These are phyloP conservation scores for Orchesella cincta DNA, from an alignment of 1,140 invertebrate species.

Conservation along the genomic window DNA sequence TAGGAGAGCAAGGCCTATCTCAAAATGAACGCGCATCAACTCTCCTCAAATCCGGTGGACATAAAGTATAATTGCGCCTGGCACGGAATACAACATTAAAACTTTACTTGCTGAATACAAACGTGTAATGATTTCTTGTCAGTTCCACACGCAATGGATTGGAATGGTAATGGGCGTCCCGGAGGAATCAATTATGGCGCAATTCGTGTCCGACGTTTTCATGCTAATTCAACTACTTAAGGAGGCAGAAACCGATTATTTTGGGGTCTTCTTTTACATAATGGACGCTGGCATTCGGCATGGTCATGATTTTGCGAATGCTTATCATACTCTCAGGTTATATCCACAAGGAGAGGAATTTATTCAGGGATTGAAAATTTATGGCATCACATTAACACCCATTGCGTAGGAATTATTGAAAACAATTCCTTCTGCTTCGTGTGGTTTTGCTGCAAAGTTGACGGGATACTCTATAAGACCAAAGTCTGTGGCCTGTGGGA, in stretches of 20 bases:
- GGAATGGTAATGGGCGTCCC: neutral
- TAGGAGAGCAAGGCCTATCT: neutral
- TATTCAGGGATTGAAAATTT: conserved; percentile 21
- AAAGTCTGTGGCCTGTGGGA: conserved; percentile 27
- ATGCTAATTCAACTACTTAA: conserved; percentile 34
- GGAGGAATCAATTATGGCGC: neutral
- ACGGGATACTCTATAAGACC: conserved; percentile 16
- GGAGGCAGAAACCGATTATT: conserved; percentile 20
- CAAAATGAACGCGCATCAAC: neutral
- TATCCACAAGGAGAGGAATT: conserved; percentile 23
- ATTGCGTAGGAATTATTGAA: neutral
- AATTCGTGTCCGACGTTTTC: conserved; percentile 42
- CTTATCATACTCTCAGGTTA: conserved; percentile 27
- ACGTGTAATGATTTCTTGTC: neutral
- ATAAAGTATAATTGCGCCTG: neutral
- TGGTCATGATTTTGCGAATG: conserved; percentile 36
- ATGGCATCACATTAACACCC: neutral
- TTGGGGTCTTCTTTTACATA: conserved; percentile 30
- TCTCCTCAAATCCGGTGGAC: neutral
- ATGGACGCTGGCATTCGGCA: conserved; percentile 32
- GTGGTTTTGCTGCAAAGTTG: conserved; percentile 19
- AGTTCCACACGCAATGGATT: conserved; percentile 24
- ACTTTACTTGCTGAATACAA: conserved; percentile 29
- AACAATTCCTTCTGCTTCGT: neutral
- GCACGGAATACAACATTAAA: conserved; percentile 28